These are phyloP conservation scores for Rhopalosiphum maidis DNA, from an alignment of 1,140 invertebrate species.

Conservation along the genomic window DNA sequence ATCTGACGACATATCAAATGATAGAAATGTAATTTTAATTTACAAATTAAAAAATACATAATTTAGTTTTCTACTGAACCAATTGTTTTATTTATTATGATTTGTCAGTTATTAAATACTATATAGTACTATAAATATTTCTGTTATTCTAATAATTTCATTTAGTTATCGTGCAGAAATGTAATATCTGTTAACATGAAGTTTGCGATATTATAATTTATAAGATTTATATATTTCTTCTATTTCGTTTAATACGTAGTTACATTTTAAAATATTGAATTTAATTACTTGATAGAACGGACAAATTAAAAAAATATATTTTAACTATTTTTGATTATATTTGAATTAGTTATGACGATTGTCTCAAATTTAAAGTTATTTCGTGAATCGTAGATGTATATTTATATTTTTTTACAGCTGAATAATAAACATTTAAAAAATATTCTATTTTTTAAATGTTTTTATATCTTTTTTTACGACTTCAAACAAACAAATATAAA, in stretches of 20 bases:
- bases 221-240: background rate
- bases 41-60: background rate
- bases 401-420: background rate
- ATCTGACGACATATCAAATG: background rate
- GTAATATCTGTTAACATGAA: background rate
- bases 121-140: background rate
- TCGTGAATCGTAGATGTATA: background rate
- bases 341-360: background rate
- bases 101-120: background rate
- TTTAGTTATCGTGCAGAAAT: background rate
- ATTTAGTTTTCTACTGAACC: background rate
- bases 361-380: background rate
- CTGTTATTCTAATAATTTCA: background rate
- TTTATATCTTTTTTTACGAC: constrained; percentile 15
- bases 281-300: background rate
- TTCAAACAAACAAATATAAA: background rate
- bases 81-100: background rate
- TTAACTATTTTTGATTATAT: background rate
- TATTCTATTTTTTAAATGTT: background rate
- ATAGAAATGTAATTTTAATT: background rate
- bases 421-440: background rate
- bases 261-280: background rate
- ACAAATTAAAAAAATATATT: background rate
- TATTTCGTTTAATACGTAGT: background rate
- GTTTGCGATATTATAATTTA: background rate